phyloP scores from a whole-genome alignment of 2,888 invertebrate species.

The Acanthoscelides obtectus region DNA sequence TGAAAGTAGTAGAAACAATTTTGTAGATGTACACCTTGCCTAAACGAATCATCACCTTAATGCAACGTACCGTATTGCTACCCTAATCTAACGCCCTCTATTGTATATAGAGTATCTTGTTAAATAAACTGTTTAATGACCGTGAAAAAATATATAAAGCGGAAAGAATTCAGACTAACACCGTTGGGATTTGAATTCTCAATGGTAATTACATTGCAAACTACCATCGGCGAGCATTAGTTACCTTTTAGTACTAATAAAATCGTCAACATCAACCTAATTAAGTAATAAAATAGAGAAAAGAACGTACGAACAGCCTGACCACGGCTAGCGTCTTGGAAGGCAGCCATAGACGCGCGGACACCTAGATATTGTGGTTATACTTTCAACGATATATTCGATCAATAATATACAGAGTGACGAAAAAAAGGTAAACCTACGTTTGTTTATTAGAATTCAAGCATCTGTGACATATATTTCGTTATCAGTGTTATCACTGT shows the following conservation, averaged over 20 bases:
- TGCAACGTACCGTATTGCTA: no score
- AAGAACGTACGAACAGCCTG: not conserved
- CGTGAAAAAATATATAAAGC: not conserved
- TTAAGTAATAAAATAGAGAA: constrained; percentile 15
- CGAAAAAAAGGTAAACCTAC: no score
- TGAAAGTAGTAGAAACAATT: no score
- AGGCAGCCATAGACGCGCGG: not conserved
- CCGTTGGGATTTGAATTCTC: constrained; percentile 6
- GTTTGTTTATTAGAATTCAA: no score
- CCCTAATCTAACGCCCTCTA: not conserved
- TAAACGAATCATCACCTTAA: no score
- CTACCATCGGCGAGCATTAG: constrained; percentile 13
- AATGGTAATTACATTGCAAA: constrained; percentile 14
- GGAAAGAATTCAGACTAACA: not conserved
- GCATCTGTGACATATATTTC: no score
- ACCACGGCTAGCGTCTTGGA: not conserved
- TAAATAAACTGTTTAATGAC: not conserved
- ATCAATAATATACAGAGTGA: no score
- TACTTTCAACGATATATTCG: no score
- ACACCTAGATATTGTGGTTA: no score
- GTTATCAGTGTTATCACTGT: no score
- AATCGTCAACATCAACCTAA: constrained; percentile 17
- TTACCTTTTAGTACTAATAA: constrained; percentile 19
- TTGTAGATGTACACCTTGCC: no score
- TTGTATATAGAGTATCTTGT: not conserved